Conservation (phyloP, 2,113 vertebrate genomes). For the Lepus timidus region DNA sequence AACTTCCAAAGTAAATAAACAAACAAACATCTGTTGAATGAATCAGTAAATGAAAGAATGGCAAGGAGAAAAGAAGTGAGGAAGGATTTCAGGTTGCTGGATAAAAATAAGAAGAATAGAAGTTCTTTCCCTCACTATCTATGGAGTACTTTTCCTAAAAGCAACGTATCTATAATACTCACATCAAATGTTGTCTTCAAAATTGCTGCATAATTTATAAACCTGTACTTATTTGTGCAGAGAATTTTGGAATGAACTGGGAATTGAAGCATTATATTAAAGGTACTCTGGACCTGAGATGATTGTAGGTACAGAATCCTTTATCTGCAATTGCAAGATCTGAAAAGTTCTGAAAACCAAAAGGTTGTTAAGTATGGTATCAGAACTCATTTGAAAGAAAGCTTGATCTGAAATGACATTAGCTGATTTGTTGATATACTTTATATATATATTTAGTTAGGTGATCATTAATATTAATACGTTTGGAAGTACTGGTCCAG, state of each 20-base stretch:
- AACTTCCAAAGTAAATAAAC: no score
- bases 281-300: constrained; percentile 17
- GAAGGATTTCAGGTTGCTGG: background rate
- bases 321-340: constrained; percentile 19
- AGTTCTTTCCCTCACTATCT: background rate
- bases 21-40: background rate
- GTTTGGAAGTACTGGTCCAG: background rate
- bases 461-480: constrained; percentile 27
- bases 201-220: constrained; percentile 11
- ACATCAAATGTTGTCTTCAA: background rate
- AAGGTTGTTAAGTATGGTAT: background rate
- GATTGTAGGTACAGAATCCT: background rate
- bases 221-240: background rate
- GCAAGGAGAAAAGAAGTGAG: background rate
- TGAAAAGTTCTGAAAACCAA: constrained; percentile 21
- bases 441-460: background rate
- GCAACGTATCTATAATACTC: background rate
- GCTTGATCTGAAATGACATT: constrained; percentile 2
- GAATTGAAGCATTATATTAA: constrained; percentile 16
- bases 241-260: constrained; percentile 38
- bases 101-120: background rate
- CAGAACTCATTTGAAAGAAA: constrained; percentile 44
- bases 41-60: background rate
- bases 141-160: constrained; percentile 32
- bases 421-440: background rate